Evolutionary conservation across 2,888 invertebrate genomes (phyloP).

Genomic region (Drosophila flavopinicola): DNA sequence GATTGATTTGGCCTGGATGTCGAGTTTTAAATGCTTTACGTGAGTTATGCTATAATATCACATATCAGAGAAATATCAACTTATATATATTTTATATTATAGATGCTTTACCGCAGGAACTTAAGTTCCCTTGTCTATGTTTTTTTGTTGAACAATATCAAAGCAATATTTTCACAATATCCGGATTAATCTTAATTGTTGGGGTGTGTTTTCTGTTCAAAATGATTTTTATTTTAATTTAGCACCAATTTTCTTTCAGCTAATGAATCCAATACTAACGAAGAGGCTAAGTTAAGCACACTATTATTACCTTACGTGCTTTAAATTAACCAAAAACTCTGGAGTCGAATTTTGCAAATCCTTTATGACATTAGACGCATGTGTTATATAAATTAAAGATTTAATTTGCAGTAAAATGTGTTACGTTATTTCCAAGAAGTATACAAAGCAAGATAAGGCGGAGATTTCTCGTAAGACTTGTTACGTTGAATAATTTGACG

Average conservation of each 20-base stretch:
- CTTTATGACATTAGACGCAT: too few species aligned
- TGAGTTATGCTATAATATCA: neutral
- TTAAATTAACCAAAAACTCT: too few species aligned
- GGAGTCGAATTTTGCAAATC: too few species aligned
- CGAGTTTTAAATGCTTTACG: neutral
- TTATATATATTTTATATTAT: neutral
- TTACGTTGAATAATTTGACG: slow-evolving; percentile 10
- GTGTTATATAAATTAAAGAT: too few species aligned
- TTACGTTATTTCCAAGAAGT: neutral
- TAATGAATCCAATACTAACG: neutral
- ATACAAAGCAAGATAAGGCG: neutral
- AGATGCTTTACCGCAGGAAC: neutral
- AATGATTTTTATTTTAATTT: neutral
- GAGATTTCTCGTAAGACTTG: neutral
- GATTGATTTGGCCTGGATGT: neutral
- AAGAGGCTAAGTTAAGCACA: neutral
- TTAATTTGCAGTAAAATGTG: too few species aligned
- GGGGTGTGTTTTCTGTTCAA: neutral
- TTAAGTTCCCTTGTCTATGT: neutral
- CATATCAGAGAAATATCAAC: neutral
- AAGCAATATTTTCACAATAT: slow-evolving; percentile 2
- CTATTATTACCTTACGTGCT: too few species aligned
- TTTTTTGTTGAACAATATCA: neutral
- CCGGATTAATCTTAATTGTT: slow-evolving; percentile 1
- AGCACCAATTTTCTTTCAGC: too few species aligned